phyloP scores from a whole-genome alignment of 2,797 vertebrate species.

The Anabacerthia variegaticeps region DNA sequence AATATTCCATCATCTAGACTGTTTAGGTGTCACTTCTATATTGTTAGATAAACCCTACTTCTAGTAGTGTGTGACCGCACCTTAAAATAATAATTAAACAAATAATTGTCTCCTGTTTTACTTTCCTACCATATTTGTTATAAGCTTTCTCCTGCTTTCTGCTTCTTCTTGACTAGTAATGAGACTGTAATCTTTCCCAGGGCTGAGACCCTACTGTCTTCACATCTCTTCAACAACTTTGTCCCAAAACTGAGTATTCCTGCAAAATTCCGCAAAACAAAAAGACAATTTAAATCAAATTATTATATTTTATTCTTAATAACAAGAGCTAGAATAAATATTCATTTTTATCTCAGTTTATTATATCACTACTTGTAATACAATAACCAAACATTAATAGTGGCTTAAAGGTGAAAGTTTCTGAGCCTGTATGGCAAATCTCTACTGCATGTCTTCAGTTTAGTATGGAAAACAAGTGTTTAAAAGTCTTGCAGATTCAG shows the following conservation, averaged over 20 bases:
- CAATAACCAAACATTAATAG: not conserved
- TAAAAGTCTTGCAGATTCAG: not conserved
- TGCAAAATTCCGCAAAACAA: not conserved
- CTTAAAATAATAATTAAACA: not conserved
- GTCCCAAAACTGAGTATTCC: not conserved
- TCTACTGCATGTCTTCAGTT: not conserved
- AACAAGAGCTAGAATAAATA: not conserved
- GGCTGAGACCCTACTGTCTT: not conserved
- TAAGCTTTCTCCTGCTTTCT: not conserved
- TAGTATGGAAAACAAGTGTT: not conserved
- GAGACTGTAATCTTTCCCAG: not conserved
- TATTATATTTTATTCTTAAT: not conserved
- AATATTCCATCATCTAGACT: not conserved
- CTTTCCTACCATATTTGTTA: not conserved
- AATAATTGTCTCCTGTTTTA: not conserved
- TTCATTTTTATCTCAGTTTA: not conserved
- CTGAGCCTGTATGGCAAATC: not conserved
- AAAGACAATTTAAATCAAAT: not conserved
- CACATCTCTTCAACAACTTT: accelerated
- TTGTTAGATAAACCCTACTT: not conserved
- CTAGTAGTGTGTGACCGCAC: not conserved
- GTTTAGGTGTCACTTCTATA: not conserved
- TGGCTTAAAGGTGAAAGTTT: not conserved
- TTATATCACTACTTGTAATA: not conserved
- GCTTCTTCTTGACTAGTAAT: not conserved